Percentiles rank a stretch among this genome's conserved stretches.
Conservation (phyloP, 2,888 invertebrate species). For the Odontomyia ornata region DNA sequence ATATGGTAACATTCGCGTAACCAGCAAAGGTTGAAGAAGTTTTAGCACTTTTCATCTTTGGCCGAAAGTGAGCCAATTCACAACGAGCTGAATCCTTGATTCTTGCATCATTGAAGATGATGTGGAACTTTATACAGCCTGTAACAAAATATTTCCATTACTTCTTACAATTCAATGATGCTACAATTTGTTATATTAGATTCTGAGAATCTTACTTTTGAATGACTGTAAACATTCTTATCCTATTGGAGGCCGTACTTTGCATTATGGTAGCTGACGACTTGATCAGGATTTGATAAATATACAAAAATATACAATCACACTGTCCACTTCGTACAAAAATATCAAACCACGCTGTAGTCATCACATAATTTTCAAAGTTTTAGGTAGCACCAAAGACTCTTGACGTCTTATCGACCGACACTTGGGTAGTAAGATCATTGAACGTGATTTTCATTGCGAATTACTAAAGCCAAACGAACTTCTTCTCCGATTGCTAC, state of each 20-base stretch:
- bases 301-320: no score
- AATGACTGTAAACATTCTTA: no score
- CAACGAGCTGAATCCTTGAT: neutral
- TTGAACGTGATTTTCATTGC: slow-evolving; percentile 44
- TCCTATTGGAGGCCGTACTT: no score
- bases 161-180: neutral
- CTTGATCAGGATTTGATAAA: no score
- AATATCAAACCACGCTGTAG: neutral
- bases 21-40: neutral
- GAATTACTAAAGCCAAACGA: slow-evolving; percentile 17
- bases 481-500: neutral
- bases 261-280: no score
- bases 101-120: neutral
- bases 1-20: neutral
- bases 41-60: neutral
- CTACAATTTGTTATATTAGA: neutral
- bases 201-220: no score
- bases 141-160: neutral
- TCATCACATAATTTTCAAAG: slow-evolving; percentile 32
- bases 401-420: slow-evolving; percentile 11
- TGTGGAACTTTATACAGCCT: neutral
- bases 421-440: slow-evolving; percentile 29
- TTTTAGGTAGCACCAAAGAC: slow-evolving; percentile 11
- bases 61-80: neutral
- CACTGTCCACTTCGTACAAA: no score